Conservation (phyloP, 1,140 invertebrate genomes). For the roundworm (Caenorhabditis elegans) region WBcel235 BX284606.5:7331001-7331500, state of each 20-base stretch:
- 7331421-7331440: slow-evolving; percentile 19
- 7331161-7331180: too few relatives aligned
- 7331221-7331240: not conserved
- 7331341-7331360: slow-evolving; percentile 55
- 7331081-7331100: too few relatives aligned
- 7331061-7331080: too few relatives aligned
- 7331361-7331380: not conserved
- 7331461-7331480: slow-evolving; percentile 26
- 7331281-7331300: slow-evolving; percentile 57
- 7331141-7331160: too few relatives aligned
- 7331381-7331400: slow-evolving; percentile 17
- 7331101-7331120: too few relatives aligned
- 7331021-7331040: too few relatives aligned
- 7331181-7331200: not conserved
- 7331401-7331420: slow-evolving; percentile 15
- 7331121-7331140: too few relatives aligned
- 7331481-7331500: slow-evolving; percentile 26
- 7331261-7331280: slow-evolving; percentile 47
- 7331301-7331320: slow-evolving; percentile 56
- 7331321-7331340: slow-evolving; percentile 58
- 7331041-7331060: too few relatives aligned
- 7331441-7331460: slow-evolving; percentile 2
- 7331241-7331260: slow-evolving; percentile 13
- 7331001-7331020: not conserved
- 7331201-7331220: not conserved